Percentiles rank a stretch among this genome's conserved stretches.
Conservation (phyloP, 2,113 vertebrate genomes). For the Callithrix jacchus region DNA sequence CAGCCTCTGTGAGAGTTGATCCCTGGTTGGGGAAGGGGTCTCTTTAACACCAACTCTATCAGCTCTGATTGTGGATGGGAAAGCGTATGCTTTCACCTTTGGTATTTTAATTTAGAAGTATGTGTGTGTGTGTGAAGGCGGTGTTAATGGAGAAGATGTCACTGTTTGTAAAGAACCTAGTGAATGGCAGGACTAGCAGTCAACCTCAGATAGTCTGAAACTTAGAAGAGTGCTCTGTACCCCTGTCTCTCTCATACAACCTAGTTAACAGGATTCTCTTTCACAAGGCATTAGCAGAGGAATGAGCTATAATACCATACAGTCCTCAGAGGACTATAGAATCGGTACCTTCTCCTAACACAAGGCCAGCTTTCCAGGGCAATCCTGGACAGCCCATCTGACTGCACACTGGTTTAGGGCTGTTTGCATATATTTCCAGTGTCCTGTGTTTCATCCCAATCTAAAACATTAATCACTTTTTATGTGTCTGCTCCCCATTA, state of each 20-base stretch:
- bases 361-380: background rate
- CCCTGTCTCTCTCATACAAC: background rate
- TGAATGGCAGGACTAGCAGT: background rate
- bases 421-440: background rate
- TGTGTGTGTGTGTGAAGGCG: no score
- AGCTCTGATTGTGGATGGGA: background rate
- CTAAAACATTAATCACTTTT: background rate
- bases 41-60: background rate
- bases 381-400: background rate
- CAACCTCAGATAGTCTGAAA: background rate
- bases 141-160: background rate
- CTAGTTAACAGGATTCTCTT: background rate
- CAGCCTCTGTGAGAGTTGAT: background rate
- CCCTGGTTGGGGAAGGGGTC: background rate
- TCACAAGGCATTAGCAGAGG: background rate
- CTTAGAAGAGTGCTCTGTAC: background rate
- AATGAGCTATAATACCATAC: background rate
- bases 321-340: background rate
- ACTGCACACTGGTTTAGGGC: background rate
- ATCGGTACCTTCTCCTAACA: background rate
- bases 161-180: background rate
- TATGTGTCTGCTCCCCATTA: background rate
- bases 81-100: background rate
- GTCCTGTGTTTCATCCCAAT: background rate
- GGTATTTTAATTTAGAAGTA: constrained; percentile 12